Evolutionary conservation across 1,140 invertebrate genomes (phyloP), one percentile per base, ranked within the genome.

Genomic region (Centruroides sculpturatus): DNA sequence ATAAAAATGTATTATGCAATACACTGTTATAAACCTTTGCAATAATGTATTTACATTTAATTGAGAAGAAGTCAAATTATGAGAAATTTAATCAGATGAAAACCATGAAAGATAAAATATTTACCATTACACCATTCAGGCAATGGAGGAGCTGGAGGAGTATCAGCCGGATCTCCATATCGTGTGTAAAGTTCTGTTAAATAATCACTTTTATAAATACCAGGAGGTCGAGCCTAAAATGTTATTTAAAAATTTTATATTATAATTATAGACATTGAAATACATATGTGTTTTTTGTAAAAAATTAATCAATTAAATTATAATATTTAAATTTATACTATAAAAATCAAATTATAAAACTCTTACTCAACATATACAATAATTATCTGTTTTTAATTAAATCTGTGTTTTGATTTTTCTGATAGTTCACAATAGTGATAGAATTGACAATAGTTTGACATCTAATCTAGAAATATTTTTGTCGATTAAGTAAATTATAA

Each of bases 51-150:
- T 23, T 23, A 23, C 2, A 23, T 23, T 23, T 23, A 23, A 23
- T 23, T 23, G 23, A 23, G 23, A 23, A 23, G 23, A 23, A 23
- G 23, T 23, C 23, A 23, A 23, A 23, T 23, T 23, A 23, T 23
- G 2, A 23, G 23, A 23, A 23, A 23, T 23, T 23, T 23, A 23
- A 23, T 23, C 23, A 23, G 23, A 23, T 23, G 23, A 23, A 23
- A 23, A 23, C 23, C 2, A 23, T 23, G 23, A 23, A 23, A 23
- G 23, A 23, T 23, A 23, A 23, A 8, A 11, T 48, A 49, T 23
- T 54, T 59, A 65, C 64, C 64, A 70, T 75, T 75, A 73, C 87
- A 92, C 92, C 92, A 97, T 56, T 83, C 80, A 46, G 92, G 92
- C 61, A 85, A 74, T 23, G 75, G 68, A 0, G 91, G 89, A 36